Evolutionary conservation across 1,140 invertebrate genomes (phyloP), one percentile per base, ranked within the genome.

Genomic region (Ostrea edulis): DNA sequence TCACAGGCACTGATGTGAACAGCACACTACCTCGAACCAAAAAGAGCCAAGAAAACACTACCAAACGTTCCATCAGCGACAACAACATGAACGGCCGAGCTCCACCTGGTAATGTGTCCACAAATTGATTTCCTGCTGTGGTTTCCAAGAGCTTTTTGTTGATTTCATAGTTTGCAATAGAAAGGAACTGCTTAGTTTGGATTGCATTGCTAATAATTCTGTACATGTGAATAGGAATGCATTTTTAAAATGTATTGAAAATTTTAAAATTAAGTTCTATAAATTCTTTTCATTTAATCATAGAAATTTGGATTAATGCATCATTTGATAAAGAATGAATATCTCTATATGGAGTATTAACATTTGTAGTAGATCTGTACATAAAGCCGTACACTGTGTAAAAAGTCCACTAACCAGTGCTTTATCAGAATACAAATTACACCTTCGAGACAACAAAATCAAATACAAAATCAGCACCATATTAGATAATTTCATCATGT

Each of bases 1-100:
- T 54, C 29, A 83, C 81, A 89, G 88, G 84, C 58, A 88, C 86
- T 84, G 87, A 88, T 87, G 29, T 89, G 71, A 89, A 86, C 55
- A 92, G 91, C 86, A 92, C 92, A 35, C 89, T 92, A 84, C 92
- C 92, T 55, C 89, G 90, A 51, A 84, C 90, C 85, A 91, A 90
- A 83, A 93, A 93, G 82, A 89, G 89, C 52, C 77, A 83, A 44
- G 92, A 93, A n/a, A 92, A 92, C 25, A 58, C 81, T n/a, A 88
- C 90, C 1, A 92, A 92, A 87, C 87, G 92, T 8, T 93, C 93
- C n/a, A 89, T 87, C 84, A 94, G 92, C 53, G 94, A 94, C n/a
- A 92, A 92, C 62, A 91, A 92, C 85, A 93, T 93, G 91, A 93
- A 93, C 53, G 92, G 90, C 14, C 87, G 90, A 88, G 90, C 91